Conservation (phyloP, 2,888 invertebrate species). For the Papilio gigon region DNA sequence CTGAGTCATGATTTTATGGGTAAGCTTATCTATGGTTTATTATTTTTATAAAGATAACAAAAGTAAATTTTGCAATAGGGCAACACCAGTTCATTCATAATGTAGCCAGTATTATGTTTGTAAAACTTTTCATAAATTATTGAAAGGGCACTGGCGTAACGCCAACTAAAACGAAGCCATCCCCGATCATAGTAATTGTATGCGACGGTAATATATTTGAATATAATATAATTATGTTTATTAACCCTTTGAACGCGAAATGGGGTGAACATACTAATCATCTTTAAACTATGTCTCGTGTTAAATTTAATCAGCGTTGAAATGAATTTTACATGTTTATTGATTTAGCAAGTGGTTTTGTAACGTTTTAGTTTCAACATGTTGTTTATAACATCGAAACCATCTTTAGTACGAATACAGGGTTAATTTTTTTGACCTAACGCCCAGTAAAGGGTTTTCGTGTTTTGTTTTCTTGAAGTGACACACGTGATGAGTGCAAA, state of each 20-base stretch:
- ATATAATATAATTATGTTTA: constrained; percentile 13
- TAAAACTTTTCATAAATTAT: constrained; percentile 12
- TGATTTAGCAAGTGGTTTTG: constrained; percentile 9
- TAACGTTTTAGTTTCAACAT: background rate
- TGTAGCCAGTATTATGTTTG: background rate
- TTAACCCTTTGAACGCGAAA: constrained; percentile 7
- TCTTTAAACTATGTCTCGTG: constrained; percentile 2
- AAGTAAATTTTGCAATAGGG: too few species aligned
- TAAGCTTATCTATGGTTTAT: too few species aligned
- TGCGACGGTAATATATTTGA: constrained; percentile 5
- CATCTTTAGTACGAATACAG: background rate
- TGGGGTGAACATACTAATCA: constrained; percentile 12
- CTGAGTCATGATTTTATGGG: background rate
- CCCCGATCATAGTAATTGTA: constrained; percentile 9
- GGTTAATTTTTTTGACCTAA: background rate
- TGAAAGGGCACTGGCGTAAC: constrained; percentile 1
- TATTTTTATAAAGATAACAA: too few species aligned
- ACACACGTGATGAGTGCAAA: too few species aligned
- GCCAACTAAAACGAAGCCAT: constrained; percentile 1
- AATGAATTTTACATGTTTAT: constrained; percentile 6
- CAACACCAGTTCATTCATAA: background rate
- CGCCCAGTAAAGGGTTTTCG: too few species aligned
- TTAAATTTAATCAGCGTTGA: constrained; percentile 11
- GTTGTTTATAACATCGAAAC: background rate
- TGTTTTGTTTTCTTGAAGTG: too few species aligned